phyloP scores from a whole-genome alignment of 2,797 vertebrate genomes.

The Micrastur ruficollis region DNA sequence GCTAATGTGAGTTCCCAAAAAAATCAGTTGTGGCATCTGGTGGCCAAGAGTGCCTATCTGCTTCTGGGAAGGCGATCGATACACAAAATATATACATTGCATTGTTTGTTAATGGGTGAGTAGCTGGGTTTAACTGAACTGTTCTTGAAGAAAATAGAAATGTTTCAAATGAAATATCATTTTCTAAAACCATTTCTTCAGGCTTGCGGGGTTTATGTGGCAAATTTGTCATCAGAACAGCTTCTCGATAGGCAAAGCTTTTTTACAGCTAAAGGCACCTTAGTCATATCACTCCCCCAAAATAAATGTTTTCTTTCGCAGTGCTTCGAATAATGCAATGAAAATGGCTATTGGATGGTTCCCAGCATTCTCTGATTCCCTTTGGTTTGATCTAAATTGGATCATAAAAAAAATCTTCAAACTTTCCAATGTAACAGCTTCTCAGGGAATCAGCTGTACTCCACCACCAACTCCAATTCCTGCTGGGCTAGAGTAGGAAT shows the following conservation, averaged over 20 bases:
- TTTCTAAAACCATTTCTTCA: background rate
- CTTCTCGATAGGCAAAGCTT: background rate
- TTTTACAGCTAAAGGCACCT: background rate
- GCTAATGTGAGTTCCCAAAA: background rate
- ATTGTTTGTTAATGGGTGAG: background rate
- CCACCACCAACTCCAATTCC: background rate
- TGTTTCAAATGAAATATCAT: background rate
- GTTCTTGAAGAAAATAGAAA: background rate
- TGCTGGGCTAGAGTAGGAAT: background rate
- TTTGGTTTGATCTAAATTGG: background rate
- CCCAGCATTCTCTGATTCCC: background rate
- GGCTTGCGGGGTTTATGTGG: background rate
- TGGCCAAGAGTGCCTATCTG: background rate
- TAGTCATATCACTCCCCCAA: background rate
- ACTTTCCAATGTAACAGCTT: background rate
- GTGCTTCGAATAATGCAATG: background rate
- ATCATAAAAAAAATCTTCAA: background rate
- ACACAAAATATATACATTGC: background rate
- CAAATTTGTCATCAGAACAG: background rate
- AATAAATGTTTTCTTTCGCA: background rate
- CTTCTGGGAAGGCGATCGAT: background rate
- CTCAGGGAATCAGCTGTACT: background rate
- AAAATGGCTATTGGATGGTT: background rate
- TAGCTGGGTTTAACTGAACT: background rate
- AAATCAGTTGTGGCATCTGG: background rate